Evolutionary conservation across 2,797 vertebrate species (phyloP), one percentile per base, ranked within the genome.

Genomic region (Melanogrammus aeglefinus): DNA sequence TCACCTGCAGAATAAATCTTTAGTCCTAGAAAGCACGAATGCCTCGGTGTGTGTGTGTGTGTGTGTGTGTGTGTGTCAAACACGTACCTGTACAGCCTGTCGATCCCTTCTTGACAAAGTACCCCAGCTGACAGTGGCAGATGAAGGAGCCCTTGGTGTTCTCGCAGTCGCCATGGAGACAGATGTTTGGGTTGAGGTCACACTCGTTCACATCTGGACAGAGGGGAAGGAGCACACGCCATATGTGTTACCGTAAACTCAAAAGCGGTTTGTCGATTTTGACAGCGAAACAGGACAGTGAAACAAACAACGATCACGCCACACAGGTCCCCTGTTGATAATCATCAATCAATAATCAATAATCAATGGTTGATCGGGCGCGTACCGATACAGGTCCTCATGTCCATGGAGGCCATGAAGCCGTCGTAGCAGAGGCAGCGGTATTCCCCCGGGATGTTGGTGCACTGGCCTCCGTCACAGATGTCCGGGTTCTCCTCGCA

Each of bases 81-180:
- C 35, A n/a, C 51, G 51, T 88, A 98, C 97, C 96, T 85, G 96
- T 98, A 88, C 96, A 97, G n/a, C 96, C 96, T 0, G 94, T 95
- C 10, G 95, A 96, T 73, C 96, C 96, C 85, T 97, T 97, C 90
- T 96, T 97, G 82, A 97, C 91, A 3, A 96, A 93, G 86, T 96
- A 98, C 80, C 96, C 97, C 82, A 95, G 92, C 88, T 95, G 96
- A 92, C 97, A 98, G 89, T 96, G 96, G 80, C 97, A 99, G 90
- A 98, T 96, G 89, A 98, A 99, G 73, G 97, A 97, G 57, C 97
- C 96, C 86, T 96, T 96, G 0, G 96, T 98, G 91, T 99, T 98
- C 89, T 99, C 96, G 18, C 97, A 99, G 81, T 96, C 95, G 0
- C 98, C 96, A 0, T 97, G 96, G 84, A 98, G 95, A 89, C 97